phyloP scores from a whole-genome alignment of 1,140 invertebrate genomes.

The Zaprionus davidi region DNA sequence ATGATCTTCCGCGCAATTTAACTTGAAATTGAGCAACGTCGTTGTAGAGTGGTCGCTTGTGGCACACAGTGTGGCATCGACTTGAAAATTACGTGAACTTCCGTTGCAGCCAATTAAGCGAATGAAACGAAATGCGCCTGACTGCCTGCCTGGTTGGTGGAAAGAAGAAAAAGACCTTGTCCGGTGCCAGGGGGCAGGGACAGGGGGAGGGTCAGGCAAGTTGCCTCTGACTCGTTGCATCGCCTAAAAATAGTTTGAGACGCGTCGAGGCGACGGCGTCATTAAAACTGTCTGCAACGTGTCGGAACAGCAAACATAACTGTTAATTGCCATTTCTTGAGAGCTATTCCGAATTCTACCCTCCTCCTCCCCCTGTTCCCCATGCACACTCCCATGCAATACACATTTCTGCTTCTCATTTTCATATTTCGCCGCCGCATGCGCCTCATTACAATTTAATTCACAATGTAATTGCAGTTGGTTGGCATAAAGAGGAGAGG shows the following conservation, averaged over 20 bases:
- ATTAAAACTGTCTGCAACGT: conserved; percentile 82
- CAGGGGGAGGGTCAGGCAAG: neutral
- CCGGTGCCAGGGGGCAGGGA: too few relatives aligned
- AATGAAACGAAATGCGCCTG: conserved; percentile 23
- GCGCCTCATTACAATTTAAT: conserved; percentile 83
- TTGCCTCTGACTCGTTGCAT: conserved; percentile 3
- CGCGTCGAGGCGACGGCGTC: conserved; percentile 46
- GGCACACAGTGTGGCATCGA: conserved; percentile 20
- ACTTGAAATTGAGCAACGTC: conserved; percentile 39
- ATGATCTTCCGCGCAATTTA: conserved; percentile 67
- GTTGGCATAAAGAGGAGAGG: conserved; percentile 8
- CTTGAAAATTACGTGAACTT: conserved; percentile 70
- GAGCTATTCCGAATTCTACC: conserved; percentile 27
- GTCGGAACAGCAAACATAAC: conserved; percentile 76
- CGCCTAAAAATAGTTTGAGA: conserved; percentile 68
- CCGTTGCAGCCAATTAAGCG: conserved; percentile 76
- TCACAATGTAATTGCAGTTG: conserved; percentile 79
- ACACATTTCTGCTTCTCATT: conserved; percentile 51
- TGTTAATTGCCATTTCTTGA: conserved; percentile 75
- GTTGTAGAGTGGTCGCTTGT: neutral
- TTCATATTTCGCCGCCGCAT: conserved; percentile 75
- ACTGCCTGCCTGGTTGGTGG: conserved; percentile 13
- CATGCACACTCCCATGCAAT: conserved; percentile 4
- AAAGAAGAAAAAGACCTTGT: neutral
- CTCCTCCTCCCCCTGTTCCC: neutral